Evolutionary conservation across 2,113 vertebrate genomes (phyloP).

Genomic region (Chaetops frenatus): DNA sequence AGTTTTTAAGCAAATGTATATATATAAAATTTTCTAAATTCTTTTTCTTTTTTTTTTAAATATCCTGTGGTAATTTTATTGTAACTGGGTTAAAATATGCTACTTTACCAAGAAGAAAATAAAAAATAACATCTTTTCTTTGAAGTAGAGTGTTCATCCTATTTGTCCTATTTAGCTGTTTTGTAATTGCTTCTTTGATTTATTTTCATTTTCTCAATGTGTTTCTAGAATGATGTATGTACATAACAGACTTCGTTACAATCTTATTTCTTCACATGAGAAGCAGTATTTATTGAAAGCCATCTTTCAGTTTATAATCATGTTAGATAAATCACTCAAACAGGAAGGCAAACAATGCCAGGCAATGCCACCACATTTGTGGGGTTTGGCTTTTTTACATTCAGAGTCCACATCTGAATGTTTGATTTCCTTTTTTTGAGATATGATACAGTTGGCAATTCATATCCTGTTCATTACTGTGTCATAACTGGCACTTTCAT

Average conservation of each 20-base stretch:
- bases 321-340: background rate
- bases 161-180: background rate
- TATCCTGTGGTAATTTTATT: slow-evolving; percentile 71
- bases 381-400: background rate
- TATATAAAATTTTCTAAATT: slow-evolving; percentile 74
- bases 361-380: background rate
- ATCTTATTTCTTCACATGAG: background rate
- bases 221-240: background rate
- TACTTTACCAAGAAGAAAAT: slow-evolving; percentile 63
- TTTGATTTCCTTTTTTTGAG: background rate
- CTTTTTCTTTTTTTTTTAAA: slow-evolving; percentile 61
- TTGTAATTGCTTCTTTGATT: background rate
- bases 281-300: background rate
- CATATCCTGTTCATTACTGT: background rate
- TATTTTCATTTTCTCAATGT: background rate
- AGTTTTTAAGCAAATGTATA: slow-evolving; percentile 69
- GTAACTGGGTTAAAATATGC: slow-evolving; percentile 43
- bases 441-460: background rate
- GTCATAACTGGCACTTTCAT: background rate
- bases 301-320: background rate
- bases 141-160: background rate
- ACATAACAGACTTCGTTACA: background rate
- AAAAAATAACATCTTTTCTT: slow-evolving; percentile 58
- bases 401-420: background rate
- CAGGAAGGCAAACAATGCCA: background rate